Base-by-base conservation (phyloP, 2,113 vertebrate genomes). In the Sinocyclocheilus grahami region DNA sequence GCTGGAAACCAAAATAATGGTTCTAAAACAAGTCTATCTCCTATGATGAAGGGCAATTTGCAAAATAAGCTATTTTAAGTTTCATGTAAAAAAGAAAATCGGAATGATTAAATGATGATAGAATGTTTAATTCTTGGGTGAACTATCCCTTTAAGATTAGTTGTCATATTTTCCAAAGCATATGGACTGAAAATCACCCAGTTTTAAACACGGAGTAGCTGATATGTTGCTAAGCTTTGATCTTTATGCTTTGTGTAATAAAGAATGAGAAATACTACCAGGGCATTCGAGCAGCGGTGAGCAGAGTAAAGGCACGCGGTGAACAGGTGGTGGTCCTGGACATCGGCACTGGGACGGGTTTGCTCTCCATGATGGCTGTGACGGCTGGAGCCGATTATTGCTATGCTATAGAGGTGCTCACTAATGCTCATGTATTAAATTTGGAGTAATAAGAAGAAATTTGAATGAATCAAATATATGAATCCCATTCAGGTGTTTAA, bases 351-450 rank as follows among this genome's bases (percentile, higher is more conserved):
- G 98, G 98, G 82, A 99, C 98, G 0, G 97, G 98, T 13, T 96
- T 99, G 5, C 92, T 99, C 89, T 99, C 98, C 48, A 99, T 99
- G 98, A 99, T 99, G 98, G 98, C 98, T 0, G 90, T 95, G 80
- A 95, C 94, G 1, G 96, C 97, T 0, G 98, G 98, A 0, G 98
- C 98, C 0, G 97, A 99, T 90, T 96, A 95, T 93, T 99, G 98
- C 92, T 99, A 98, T 60, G 97, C 97, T 0, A 7, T 99, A 8
- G 98, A 99, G 97, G 97, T 99, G 18, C 60, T 33, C 33, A 39
- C 14, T 78, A 90, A 93, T 5, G 13, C n/a, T 14, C 39, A 81
- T 67, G 27, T 24, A 9, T 30, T 16, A 2, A 16, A 46, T 71
- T 18, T 62, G 22, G 77, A 48, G 18, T 51, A 16, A n/a, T 14